phyloP scores from a whole-genome alignment of 2,888 invertebrate species.

The Rhopalosiphum nymphaeae region DNA sequence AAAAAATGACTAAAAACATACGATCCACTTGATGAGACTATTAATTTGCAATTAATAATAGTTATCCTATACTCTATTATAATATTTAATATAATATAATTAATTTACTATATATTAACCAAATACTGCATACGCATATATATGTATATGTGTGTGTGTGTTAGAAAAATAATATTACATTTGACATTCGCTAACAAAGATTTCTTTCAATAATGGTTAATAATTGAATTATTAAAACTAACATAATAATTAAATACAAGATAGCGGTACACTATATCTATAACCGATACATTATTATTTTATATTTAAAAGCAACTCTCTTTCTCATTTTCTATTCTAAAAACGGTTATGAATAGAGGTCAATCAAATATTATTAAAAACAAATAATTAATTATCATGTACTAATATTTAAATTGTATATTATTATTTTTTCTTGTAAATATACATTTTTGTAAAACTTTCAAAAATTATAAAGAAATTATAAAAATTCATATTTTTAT shows the following conservation, averaged over 20 bases:
- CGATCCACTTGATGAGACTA: not conserved
- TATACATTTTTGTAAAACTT: not conserved
- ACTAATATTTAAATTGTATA: not conserved
- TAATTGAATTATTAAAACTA: no score
- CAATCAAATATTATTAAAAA: not conserved
- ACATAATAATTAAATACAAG: not conserved
- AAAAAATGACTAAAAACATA: not conserved
- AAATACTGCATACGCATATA: not conserved
- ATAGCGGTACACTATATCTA: not conserved
- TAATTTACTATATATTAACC: not conserved
- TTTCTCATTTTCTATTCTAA: not conserved
- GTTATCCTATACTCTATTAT: not conserved
- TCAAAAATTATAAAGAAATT: not conserved
- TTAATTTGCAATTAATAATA: not conserved
- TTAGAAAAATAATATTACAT: not conserved
- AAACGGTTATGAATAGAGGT: not conserved
- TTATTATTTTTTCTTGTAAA: not conserved
- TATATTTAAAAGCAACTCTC: not conserved
- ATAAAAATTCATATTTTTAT: not conserved
- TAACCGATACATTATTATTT: not conserved
- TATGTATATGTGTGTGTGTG: not conserved
- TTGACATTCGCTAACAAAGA: not conserved
- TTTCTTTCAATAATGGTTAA: not conserved
- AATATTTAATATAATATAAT: not conserved
- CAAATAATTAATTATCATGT: not conserved